These are phyloP conservation scores for Mesitornis unicolor DNA, from an alignment of 2,113 vertebrate species.

Conservation along the genomic window DNA sequence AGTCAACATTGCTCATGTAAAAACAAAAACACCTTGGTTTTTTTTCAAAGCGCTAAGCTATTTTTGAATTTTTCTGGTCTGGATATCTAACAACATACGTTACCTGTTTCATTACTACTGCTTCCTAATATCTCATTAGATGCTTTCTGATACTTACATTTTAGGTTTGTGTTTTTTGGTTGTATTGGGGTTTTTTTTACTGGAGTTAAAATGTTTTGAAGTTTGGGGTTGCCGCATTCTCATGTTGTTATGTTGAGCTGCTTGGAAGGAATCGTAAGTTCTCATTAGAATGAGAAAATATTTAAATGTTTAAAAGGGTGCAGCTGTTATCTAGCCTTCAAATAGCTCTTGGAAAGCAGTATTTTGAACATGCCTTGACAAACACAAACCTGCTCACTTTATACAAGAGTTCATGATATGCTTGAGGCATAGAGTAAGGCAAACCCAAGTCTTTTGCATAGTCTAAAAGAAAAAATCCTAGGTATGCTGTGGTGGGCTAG, in stretches of 20 bases:
- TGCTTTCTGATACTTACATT: neutral
- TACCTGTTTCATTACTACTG: neutral
- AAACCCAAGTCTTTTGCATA: neutral
- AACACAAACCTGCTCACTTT: neutral
- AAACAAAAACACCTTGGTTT: neutral
- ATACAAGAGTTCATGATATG: neutral
- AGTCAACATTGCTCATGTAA: neutral
- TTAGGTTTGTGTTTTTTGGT: neutral
- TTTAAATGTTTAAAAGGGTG: constrained; percentile 9
- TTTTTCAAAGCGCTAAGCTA: neutral
- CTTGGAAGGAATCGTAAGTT: constrained; percentile 23
- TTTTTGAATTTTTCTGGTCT: neutral
- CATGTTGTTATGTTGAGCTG: neutral
- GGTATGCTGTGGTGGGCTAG: neutral
- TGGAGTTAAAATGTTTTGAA: constrained; percentile 14
- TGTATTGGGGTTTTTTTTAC: neutral
- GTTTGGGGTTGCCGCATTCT: neutral
- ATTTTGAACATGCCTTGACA: constrained; percentile 28
- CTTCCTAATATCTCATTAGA: neutral
- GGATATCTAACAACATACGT: neutral
- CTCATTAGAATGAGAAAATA: constrained; percentile 40
- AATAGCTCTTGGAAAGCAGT: constrained; percentile 6
- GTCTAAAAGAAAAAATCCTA: neutral
- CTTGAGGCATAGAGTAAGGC: neutral
- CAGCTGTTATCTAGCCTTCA: constrained; percentile 28